Percentiles rank a stretch among this genome's conserved stretches.
phyloP scores from a whole-genome alignment of 2,888 invertebrate genomes.

The Adelphocoris suturalis region DNA sequence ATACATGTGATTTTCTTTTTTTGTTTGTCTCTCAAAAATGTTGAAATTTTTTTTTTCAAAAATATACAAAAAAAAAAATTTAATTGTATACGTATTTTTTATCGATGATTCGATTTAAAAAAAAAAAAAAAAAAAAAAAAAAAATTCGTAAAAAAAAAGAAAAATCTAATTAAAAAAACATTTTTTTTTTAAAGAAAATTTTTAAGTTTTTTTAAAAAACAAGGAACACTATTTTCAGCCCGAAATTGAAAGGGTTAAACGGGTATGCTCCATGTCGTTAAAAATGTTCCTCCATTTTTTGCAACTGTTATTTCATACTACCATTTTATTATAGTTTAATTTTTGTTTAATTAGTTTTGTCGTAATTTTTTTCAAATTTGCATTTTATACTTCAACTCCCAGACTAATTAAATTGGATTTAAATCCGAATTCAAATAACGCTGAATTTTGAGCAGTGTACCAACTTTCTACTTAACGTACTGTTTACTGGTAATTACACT shows the following conservation, averaged over 20 bases:
- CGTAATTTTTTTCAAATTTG: neutral
- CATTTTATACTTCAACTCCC: neutral
- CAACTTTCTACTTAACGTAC: too few relatives aligned
- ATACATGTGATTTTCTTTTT: neutral
- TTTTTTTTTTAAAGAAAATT: neutral
- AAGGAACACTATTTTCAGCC: constrained; percentile 7
- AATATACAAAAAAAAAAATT: too few relatives aligned
- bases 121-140: neutral
- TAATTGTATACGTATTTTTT: constrained; percentile 18
- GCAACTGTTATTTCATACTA: neutral
- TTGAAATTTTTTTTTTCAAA: neutral
- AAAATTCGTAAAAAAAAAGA: neutral
- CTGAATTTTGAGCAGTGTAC: too few relatives aligned
- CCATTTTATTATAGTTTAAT: neutral
- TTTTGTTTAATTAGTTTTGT: neutral
- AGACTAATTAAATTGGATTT: neutral
- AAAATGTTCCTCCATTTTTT: neutral
- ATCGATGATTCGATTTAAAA: neutral
- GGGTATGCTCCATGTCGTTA: neutral
- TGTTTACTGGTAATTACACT: too few relatives aligned
- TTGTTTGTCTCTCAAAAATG: neutral
- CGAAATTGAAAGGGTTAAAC: neutral
- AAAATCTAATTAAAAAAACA: neutral
- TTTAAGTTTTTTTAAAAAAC: neutral
- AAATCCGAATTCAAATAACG: too few relatives aligned